These are phyloP conservation scores for Bradypus variegatus DNA, from an alignment of 2,797 vertebrate species.

Conservation along the genomic window DNA sequence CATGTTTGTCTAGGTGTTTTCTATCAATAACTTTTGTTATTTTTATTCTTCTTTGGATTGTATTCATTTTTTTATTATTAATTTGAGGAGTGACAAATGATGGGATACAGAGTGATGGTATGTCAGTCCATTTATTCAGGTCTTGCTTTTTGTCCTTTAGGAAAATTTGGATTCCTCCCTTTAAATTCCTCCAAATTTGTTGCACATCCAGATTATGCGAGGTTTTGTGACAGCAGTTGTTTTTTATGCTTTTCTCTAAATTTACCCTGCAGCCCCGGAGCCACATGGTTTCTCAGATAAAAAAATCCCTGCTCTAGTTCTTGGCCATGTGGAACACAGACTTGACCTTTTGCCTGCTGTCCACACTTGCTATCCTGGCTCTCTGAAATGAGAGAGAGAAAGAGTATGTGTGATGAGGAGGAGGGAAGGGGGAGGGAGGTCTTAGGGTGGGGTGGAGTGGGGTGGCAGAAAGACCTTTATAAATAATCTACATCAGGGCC, in stretches of 20 bases:
- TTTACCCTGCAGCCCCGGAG: not conserved
- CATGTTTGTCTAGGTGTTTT: not conserved
- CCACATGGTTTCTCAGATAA: not conserved
- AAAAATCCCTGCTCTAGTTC: not conserved
- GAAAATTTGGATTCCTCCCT: not conserved
- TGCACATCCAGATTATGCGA: not conserved
- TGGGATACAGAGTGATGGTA: not conserved
- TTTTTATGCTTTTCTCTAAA: conserved; percentile 3
- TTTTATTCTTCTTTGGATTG: not conserved
- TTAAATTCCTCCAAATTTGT: not conserved
- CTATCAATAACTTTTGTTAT: not conserved
- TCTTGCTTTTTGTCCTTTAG: not conserved
- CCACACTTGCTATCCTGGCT: not conserved
- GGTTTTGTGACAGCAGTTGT: not conserved
- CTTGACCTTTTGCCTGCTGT: not conserved
- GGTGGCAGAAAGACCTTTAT: not conserved
- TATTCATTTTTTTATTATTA: conserved; percentile 13
- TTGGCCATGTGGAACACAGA: not conserved
- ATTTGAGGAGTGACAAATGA: not conserved
- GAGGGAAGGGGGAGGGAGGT: not conserved
- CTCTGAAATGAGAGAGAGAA: not conserved
- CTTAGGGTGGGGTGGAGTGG: not conserved
- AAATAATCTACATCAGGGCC: not conserved
- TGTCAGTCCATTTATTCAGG: not conserved
- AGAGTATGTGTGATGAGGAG: not conserved